Evolutionary conservation across 2,888 invertebrate genomes (phyloP).

Genomic region (Mellilla xanthometata): DNA sequence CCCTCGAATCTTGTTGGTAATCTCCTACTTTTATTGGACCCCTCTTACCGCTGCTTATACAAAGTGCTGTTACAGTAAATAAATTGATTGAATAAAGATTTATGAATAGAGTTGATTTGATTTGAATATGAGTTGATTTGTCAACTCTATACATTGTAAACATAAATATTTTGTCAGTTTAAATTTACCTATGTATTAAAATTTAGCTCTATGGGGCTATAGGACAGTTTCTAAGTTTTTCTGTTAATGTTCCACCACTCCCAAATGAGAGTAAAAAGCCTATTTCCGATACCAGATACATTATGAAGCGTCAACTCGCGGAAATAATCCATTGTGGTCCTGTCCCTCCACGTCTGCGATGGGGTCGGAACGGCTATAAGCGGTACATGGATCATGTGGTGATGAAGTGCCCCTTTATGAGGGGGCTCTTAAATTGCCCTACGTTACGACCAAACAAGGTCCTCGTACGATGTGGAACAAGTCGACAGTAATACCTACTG

Average conservation of each 20-base stretch:
- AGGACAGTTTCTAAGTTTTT: not conserved
- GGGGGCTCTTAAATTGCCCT: slow-evolving; percentile 49
- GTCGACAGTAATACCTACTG: slow-evolving; percentile 22
- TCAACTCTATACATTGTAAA: too few relatives aligned
- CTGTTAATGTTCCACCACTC: slow-evolving; percentile 20
- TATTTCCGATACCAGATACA: slow-evolving; percentile 48
- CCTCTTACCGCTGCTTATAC: slow-evolving; percentile 30
- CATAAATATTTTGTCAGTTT: too few relatives aligned
- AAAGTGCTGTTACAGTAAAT: slow-evolving; percentile 24
- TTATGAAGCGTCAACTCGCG: slow-evolving; percentile 64
- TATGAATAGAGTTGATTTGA: not conserved
- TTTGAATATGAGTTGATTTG: too few relatives aligned
- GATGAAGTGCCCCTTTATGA: slow-evolving; percentile 59
- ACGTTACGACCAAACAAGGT: slow-evolving; percentile 29
- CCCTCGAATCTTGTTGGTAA: slow-evolving; percentile 41
- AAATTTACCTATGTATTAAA: too few relatives aligned
- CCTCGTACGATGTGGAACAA: slow-evolving; percentile 25
- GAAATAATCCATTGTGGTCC: slow-evolving; percentile 70
- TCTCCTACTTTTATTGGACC: slow-evolving; percentile 45
- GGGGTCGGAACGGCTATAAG: slow-evolving; percentile 60
- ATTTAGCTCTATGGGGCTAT: too few relatives aligned
- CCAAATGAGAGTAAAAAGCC: slow-evolving; percentile 49
- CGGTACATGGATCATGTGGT: slow-evolving; percentile 55
- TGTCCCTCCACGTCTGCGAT: slow-evolving; percentile 50
- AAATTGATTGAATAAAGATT: slow-evolving; percentile 10